Evolutionary conservation across 1,140 invertebrate species (phyloP), one percentile per base, ranked within the genome.

Genomic region (Polypedilum pembai): DNA sequence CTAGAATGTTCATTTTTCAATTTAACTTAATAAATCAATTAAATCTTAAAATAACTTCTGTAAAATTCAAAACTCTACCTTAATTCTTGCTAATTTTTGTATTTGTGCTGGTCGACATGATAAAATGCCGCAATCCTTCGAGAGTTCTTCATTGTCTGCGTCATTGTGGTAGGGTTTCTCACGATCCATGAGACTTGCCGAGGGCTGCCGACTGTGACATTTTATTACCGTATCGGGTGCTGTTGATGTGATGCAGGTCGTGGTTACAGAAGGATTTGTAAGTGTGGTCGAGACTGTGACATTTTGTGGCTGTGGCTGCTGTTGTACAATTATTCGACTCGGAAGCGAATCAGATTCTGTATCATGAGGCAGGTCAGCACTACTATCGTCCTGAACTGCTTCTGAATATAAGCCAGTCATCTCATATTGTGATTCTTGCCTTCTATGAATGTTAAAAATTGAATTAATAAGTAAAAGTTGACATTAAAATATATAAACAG

Each of bases 391-490:
- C 74, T 84, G 83, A 1, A 33, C 24, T 15, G 86, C 87, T 77
- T 92, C 91, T 69, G 90, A 89, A 80, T 93, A 93, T 17, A 93
- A 84, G n/a, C 91, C 91, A 20, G 91, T 93, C 90, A 93, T 92
- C 41, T 91, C 89, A 81, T 93, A 93, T 90, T 92, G 92, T 77
- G 90, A 92, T 82, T 93, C 91, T 85, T 92, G 91, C 79, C 91
- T 86, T 79, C 91, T 87, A 33, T 33, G 1, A 33, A 33, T 3
- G 5, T 33, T 1, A 33, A 33, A 33, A 33, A 33, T 33, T 33
- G 5, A 1, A 33, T 33, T 33, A 33, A 3, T 33, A 33, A 33
- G 24, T 33, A 33, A 33, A 33, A 33, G 24, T 33, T 33, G 24
- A 33, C 24, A 33, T 33, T 33, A 5, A 33, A 33, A 5, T 3